Percentiles rank a stretch among this genome's conserved stretches.
phyloP scores from a whole-genome alignment of 2,797 vertebrate species.

The Tragopan temminckii region DNA sequence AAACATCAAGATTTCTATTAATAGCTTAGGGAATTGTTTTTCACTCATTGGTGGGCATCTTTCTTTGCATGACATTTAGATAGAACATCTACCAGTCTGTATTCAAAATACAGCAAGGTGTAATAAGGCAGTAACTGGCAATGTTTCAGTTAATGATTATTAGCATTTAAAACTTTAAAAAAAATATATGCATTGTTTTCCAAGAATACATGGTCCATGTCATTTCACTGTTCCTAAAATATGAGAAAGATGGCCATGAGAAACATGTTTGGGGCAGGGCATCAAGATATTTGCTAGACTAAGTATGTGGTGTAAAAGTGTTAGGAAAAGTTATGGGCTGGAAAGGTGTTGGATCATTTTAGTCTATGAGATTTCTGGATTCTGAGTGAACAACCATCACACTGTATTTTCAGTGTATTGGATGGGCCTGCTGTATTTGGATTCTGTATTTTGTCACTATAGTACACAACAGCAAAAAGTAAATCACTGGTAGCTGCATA shows the following conservation, averaged over 20 bases:
- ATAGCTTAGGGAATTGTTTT: background rate
- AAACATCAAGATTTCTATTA: background rate
- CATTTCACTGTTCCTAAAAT: background rate
- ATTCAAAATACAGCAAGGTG: background rate
- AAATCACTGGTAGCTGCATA: background rate
- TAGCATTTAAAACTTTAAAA: background rate
- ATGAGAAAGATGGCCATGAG: background rate
- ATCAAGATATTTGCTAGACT: background rate
- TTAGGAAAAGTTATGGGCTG: background rate
- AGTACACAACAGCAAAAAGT: background rate
- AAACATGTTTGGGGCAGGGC: background rate
- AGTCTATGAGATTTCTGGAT: background rate
- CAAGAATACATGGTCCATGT: background rate
- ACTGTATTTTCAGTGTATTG: background rate
- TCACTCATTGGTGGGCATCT: background rate
- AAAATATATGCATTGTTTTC: background rate
- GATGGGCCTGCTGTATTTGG: background rate
- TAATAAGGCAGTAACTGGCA: background rate
- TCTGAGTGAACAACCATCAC: background rate
- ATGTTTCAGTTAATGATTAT: background rate
- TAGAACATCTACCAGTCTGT: background rate
- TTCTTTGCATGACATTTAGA: background rate
- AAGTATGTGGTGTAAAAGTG: background rate
- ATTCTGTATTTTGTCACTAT: background rate
- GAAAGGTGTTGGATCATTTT: background rate